Evolutionary conservation across 64 coral and sea anemone species (phyloP).

Genomic region (Montipora capricornis): DNA sequence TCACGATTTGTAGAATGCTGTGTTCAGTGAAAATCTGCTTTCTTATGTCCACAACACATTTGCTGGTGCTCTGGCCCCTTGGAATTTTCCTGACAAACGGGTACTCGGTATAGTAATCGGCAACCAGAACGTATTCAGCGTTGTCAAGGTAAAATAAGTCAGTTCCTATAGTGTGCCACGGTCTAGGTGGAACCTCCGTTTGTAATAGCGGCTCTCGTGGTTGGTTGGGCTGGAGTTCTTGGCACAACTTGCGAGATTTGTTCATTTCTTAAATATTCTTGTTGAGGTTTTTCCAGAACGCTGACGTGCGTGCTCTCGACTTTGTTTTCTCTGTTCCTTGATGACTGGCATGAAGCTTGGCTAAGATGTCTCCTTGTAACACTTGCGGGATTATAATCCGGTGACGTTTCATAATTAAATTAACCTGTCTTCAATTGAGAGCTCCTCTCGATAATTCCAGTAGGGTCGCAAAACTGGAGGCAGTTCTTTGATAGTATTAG

Average conservation of each 20-base stretch:
- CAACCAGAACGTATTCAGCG: neutral
- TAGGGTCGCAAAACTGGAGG: slow-evolving; percentile 32
- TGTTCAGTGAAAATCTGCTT: slow-evolving; percentile 59
- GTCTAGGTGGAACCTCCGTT: slow-evolving; percentile 46
- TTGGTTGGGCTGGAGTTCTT: slow-evolving; percentile 46
- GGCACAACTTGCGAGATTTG: neutral
- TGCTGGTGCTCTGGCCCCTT: neutral
- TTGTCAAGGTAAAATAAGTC: slow-evolving; percentile 22
- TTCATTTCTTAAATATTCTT: no score
- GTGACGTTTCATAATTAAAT: neutral
- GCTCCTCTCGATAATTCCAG: slow-evolving; percentile 64
- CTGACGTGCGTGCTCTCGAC: no score
- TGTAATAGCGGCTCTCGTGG: slow-evolving; percentile 31
- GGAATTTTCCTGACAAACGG: slow-evolving; percentile 51
- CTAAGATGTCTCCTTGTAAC: slow-evolving; percentile 42
- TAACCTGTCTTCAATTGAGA: slow-evolving; percentile 48
- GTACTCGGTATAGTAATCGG: slow-evolving; percentile 36
- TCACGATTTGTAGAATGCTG: slow-evolving; percentile 10
- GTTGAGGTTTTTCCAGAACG: no score
- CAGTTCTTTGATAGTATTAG: slow-evolving; percentile 31
- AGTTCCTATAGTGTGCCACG: slow-evolving; percentile 61
- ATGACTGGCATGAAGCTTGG: slow-evolving; percentile 52
- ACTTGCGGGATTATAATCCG: slow-evolving; percentile 22
- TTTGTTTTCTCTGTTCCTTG: slow-evolving; percentile 6
- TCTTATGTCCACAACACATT: neutral